Conservation (phyloP, 2,797 vertebrate genomes). For the Coracias cyanogaster region DNA sequence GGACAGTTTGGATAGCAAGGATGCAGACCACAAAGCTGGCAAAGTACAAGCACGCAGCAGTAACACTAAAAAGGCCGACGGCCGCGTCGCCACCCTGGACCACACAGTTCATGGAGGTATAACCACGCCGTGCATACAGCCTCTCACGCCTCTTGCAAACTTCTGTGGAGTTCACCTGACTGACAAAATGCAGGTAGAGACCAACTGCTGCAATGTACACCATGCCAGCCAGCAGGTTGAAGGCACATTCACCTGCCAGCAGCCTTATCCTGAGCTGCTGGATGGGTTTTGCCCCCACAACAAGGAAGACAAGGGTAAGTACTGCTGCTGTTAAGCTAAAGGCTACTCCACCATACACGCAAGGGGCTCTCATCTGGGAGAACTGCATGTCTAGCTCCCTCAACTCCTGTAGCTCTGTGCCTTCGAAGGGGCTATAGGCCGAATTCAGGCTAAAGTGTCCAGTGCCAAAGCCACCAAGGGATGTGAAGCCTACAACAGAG, state of each 20-base stretch:
- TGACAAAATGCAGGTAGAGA: constrained; percentile 89
- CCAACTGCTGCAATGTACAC: constrained; percentile 85
- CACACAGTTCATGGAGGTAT: constrained; percentile 93
- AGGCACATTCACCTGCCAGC: constrained; percentile 82
- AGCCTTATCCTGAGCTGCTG: constrained; percentile 70
- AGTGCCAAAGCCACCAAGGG: constrained; percentile 66
- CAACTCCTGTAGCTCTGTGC: constrained; percentile 84
- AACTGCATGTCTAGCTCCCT: constrained; percentile 89
- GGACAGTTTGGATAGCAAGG: constrained; percentile 77
- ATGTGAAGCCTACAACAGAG: constrained; percentile 82
- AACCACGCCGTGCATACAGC: constrained; percentile 87
- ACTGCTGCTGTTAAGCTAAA: constrained; percentile 81
- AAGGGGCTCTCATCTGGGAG: constrained; percentile 90
- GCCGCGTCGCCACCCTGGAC: constrained; percentile 89
- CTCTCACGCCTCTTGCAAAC: constrained; percentile 85
- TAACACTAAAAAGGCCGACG: constrained; percentile 88
- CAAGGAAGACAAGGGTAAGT: constrained; percentile 85
- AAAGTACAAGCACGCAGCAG: constrained; percentile 86
- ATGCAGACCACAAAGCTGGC: constrained; percentile 76
- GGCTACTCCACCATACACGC: constrained; percentile 84
- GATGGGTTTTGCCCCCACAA: constrained; percentile 84
- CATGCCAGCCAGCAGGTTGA: constrained; percentile 81
- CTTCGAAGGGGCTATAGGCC: constrained; percentile 84
- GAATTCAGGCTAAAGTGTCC: constrained; percentile 82
- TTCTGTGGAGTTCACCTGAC: constrained; percentile 87